Percentiles rank a stretch among this genome's conserved stretches.
phyloP scores from a whole-genome alignment of 2,797 vertebrate genomes.

The Tinamus major region DNA sequence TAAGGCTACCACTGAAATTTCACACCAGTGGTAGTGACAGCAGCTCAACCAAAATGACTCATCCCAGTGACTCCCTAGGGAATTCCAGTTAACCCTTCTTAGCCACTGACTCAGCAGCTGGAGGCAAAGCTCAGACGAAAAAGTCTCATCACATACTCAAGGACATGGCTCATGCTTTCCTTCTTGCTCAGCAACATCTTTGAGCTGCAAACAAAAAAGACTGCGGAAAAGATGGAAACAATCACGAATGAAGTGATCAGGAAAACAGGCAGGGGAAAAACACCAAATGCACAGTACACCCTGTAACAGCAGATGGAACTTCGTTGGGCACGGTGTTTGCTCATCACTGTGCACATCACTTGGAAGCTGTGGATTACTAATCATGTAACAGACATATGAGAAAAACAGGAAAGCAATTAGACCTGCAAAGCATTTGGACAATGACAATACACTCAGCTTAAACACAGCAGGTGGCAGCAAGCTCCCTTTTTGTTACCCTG shows the following conservation, averaged over 20 bases:
- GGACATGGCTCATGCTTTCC: neutral
- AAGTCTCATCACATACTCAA: neutral
- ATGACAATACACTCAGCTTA: neutral
- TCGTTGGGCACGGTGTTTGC: neutral
- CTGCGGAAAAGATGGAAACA: neutral
- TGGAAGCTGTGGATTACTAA: neutral
- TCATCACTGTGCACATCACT: neutral
- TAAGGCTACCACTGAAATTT: neutral
- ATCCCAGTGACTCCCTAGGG: neutral
- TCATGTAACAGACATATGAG: neutral
- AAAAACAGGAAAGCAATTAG: neutral
- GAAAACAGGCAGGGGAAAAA: neutral
- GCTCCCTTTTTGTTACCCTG: neutral
- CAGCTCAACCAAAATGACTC: neutral
- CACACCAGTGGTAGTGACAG: neutral
- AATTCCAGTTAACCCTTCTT: neutral
- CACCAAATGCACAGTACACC: fast-evolving
- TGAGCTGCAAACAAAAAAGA: neutral
- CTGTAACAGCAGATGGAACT: neutral
- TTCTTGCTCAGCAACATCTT: neutral
- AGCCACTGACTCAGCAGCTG: neutral
- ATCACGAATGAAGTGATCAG: neutral
- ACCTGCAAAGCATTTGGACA: neutral
- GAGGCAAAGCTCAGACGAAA: neutral
- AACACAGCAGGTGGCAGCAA: conserved; percentile 69